These are phyloP conservation scores for Melanogrammus aeglefinus DNA, from an alignment of 2,797 vertebrate genomes.

Conservation along the genomic window DNA sequence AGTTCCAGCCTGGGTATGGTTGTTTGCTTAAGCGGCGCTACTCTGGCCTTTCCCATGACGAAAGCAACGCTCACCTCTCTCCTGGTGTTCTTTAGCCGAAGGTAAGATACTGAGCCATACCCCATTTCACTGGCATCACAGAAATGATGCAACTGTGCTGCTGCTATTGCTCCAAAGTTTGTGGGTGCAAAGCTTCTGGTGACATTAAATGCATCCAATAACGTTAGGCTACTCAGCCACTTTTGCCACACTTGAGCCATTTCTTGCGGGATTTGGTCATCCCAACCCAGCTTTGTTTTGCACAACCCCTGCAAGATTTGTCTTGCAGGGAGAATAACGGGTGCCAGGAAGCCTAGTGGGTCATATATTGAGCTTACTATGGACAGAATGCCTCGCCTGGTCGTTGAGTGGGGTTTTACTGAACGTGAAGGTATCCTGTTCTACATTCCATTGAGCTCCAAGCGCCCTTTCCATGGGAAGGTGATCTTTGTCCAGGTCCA, in stretches of 20 bases:
- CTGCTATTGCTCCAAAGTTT: background rate
- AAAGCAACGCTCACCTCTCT: background rate
- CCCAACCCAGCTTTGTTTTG: no score
- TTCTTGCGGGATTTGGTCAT: no score
- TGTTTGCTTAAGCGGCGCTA: background rate
- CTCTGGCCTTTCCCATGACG: no score
- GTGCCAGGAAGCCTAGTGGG: background rate
- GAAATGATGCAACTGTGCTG: constrained; percentile 1
- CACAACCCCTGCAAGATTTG: background rate
- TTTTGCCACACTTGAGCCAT: no score
- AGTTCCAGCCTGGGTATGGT: background rate
- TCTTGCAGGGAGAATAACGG: background rate
- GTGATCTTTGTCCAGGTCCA: background rate
- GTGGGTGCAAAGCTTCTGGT: no score
- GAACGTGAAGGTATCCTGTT: background rate
- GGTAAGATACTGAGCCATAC: background rate
- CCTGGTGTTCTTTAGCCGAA: background rate
- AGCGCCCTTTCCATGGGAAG: constrained; percentile 1
- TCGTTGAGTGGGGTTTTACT: background rate
- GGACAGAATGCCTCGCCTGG: background rate
- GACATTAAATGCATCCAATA: no score
- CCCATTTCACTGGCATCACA: background rate
- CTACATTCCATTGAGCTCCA: background rate
- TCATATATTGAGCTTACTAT: background rate
- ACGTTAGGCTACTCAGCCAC: no score